phyloP scores from a whole-genome alignment of 2,113 vertebrate species.

The Noturus placidus region DNA sequence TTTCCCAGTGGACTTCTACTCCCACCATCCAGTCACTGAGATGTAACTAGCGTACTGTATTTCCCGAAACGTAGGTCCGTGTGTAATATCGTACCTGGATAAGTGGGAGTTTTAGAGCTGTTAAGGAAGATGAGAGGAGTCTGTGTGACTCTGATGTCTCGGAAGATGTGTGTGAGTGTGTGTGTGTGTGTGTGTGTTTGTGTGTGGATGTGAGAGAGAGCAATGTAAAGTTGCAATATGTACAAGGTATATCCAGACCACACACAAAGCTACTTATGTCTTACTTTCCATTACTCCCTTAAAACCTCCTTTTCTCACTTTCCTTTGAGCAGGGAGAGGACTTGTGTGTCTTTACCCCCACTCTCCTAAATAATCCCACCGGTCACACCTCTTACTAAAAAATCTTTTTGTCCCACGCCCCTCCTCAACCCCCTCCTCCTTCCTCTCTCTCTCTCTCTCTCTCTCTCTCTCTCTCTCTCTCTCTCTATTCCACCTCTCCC shows the following conservation, averaged over 20 bases:
- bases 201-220: conserved; percentile 54
- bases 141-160: neutral
- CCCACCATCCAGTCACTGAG: conserved; percentile 28
- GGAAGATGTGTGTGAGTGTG: neutral
- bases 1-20: conserved; percentile 20
- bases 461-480: neutral
- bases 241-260: conserved; percentile 92
- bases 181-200: neutral
- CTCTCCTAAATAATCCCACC: conserved; percentile 83
- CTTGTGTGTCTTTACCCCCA: conserved; percentile 63
- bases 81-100: conserved; percentile 27
- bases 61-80: conserved; percentile 10
- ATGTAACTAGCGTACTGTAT: conserved; percentile 18
- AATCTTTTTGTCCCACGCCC: conserved; percentile 85
- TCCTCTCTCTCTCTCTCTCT: conserved; percentile 49
- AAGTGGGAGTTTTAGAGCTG: neutral
- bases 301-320: conserved; percentile 50
- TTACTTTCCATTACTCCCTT: conserved; percentile 74
- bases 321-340: conserved; percentile 13
- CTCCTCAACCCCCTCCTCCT: conserved; percentile 48
- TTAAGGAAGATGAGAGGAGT: neutral
- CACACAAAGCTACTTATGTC: conserved; percentile 90
- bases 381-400: conserved; percentile 95
- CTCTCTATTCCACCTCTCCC: conserved; percentile 43
- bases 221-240: conserved; percentile 70